phyloP scores from a whole-genome alignment of 2,113 vertebrate genomes.

The Trematomus loennbergii region DNA sequence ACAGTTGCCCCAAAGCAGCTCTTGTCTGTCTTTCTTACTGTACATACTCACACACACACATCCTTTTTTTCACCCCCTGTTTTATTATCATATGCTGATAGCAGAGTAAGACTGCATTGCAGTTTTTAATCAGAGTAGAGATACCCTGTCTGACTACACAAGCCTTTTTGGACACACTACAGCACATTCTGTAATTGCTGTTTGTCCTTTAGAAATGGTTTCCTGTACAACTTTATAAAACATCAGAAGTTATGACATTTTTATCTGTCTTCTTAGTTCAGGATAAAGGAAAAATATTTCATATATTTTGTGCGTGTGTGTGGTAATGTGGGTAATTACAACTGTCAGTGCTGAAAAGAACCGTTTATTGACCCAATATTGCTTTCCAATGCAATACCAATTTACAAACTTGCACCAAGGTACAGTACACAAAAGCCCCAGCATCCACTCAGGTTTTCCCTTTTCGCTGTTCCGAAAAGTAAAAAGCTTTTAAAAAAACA shows the following conservation, averaged over 20 bases:
- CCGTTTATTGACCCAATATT: background rate
- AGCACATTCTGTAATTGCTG: slow-evolving; percentile 41
- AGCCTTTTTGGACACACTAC: slow-evolving; percentile 42
- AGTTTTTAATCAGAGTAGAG: slow-evolving; percentile 54
- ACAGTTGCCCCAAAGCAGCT: slow-evolving; percentile 43
- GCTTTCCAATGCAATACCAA: background rate
- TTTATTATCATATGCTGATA: slow-evolving; percentile 63
- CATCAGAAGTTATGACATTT: slow-evolving; percentile 13
- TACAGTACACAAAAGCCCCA: background rate
- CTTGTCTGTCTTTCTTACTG: background rate
- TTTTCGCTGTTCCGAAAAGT: slow-evolving; percentile 14
- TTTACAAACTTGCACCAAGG: slow-evolving; percentile 8
- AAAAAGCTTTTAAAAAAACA: slow-evolving; percentile 50
- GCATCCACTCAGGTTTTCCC: background rate
- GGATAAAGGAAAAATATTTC: background rate
- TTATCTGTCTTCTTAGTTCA: background rate
- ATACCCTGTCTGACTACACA: slow-evolving; percentile 45
- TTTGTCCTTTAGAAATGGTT: slow-evolving; percentile 25
- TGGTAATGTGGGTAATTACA: background rate
- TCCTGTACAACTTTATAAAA: slow-evolving; percentile 3
- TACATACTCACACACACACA: background rate
- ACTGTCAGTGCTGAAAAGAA: background rate
- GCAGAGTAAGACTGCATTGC: slow-evolving; percentile 50
- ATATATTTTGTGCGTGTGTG: background rate
- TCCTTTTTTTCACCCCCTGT: background rate